Base-by-base conservation (phyloP, 2,888 invertebrate species). In the Macropis europaea region DNA sequence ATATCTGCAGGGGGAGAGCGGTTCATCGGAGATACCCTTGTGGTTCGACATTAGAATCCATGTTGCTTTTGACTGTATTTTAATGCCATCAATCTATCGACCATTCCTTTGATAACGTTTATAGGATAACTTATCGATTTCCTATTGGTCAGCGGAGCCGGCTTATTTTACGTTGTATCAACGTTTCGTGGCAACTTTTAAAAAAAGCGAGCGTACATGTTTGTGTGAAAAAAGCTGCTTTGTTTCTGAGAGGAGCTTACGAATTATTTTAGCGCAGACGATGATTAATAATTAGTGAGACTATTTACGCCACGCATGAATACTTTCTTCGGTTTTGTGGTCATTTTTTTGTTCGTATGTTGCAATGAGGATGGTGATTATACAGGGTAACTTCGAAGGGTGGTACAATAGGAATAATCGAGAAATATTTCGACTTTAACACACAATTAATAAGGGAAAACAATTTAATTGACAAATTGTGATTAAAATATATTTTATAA, bases 71-170 rank as follows among this genome's bases (percentile, higher is more conserved):
- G 59, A 47, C 42, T 66, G 38, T 36, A 47, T 68, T 73, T 66
- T 68, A 53, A 52, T 47, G 54, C 22, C 42, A 42, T 24, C 62
- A 66, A 72, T 62, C 56, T 62, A 68, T 60, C 66, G 68, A 57
- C 76, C 28, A 76, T 70, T 50, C 67, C 77, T 75, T 75, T 60
- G 60, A 48, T 50, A 47, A 45, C 61, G 73, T 50, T 70, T 63
- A 73, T 76, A 75, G 70, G 81, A 76, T 70, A 61, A 79, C 75
- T 66, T 70, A 79, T 79, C 54, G 73, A 80, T 79, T 77, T 73
- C 54, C 66, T 43, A 48, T 67, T 59, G 47, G 47, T 40, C 6
- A 52, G 7, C 24, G 4, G 53, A 48, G 17, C 22, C 52, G 13
- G 22, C 17, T 17, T 13, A 40, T 54, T 61, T 54, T 9, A 30